Percentiles rank a stretch among this genome's conserved stretches.
Conservation (phyloP, 2,888 invertebrate genomes). For the Apeira syringaria region DNA sequence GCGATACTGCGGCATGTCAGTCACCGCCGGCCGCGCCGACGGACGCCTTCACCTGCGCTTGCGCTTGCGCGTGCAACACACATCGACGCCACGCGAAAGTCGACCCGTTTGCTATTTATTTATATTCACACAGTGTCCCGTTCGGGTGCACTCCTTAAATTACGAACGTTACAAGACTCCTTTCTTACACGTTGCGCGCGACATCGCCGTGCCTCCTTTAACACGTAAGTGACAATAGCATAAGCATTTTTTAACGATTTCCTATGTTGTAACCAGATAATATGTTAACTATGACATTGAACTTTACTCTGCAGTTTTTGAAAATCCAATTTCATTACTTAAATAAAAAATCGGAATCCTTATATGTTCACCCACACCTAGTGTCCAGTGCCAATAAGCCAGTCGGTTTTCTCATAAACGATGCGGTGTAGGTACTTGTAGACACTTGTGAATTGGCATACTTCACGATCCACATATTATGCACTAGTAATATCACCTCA, state of each 20-base stretch:
- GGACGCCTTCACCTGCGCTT: conserved; percentile 58
- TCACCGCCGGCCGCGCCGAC: conserved; percentile 57
- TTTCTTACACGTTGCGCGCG: conserved; percentile 41
- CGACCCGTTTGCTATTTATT: conserved; percentile 58
- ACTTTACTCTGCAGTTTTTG: too few relatives aligned
- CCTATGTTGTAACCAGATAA: too few relatives aligned
- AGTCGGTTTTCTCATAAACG: too few relatives aligned
- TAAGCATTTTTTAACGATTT: not conserved
- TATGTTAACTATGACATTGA: too few relatives aligned
- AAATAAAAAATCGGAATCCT: too few relatives aligned
- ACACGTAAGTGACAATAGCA: conserved; percentile 42
- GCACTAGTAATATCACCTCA: too few relatives aligned
- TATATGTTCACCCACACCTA: too few relatives aligned
- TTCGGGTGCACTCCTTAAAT: conserved; percentile 49
- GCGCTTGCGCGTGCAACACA: conserved; percentile 34
- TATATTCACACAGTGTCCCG: conserved; percentile 65
- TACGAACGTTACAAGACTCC: conserved; percentile 46
- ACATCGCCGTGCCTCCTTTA: conserved; percentile 37
- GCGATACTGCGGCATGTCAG: conserved; percentile 41
- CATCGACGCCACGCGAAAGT: conserved; percentile 61
- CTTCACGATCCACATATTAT: too few relatives aligned
- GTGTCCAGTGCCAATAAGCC: too few relatives aligned
- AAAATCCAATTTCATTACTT: too few relatives aligned
- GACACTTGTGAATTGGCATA: too few relatives aligned
- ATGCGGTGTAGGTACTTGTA: too few relatives aligned